These are phyloP conservation scores for Darwinula stevensoni DNA, from an alignment of 2,888 invertebrate species.

Conservation along the genomic window DNA sequence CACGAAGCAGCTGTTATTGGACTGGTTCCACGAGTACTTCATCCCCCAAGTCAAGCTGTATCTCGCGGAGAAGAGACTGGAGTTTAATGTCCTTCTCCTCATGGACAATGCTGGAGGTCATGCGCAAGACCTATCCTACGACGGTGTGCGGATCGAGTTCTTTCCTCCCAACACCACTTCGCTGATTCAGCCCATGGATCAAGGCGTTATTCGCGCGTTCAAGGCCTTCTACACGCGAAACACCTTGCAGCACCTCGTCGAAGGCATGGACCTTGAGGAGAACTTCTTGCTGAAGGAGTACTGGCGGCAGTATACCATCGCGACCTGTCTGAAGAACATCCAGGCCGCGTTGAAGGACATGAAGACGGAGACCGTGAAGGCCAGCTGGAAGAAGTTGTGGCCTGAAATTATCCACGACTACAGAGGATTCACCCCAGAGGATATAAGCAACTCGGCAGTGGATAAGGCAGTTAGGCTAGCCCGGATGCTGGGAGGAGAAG, in stretches of 20 bases:
- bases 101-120: slow-evolving; percentile 9
- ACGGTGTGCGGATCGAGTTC: slow-evolving; percentile 9
- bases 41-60: slow-evolving; percentile 7
- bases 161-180: slow-evolving; percentile 9
- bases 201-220: slow-evolving; percentile 9
- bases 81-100: slow-evolving; percentile 8
- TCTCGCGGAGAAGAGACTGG: slow-evolving; percentile 4
- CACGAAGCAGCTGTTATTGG: slow-evolving; percentile 7
- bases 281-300: slow-evolving; percentile 8
- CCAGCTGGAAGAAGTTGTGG: slow-evolving; percentile 7
- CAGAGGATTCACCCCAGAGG: slow-evolving; percentile 5
- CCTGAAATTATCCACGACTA: slow-evolving; percentile 7
- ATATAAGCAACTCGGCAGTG: too few relatives aligned
- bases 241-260: slow-evolving; percentile 7
- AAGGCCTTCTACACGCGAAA: slow-evolving; percentile 8
- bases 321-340: slow-evolving; percentile 6
- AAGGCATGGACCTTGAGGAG: slow-evolving; percentile 6
- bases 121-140: slow-evolving; percentile 8
- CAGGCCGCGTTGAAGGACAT: slow-evolving; percentile 6
- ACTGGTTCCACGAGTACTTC: slow-evolving; percentile 9
- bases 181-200: slow-evolving; percentile 10
- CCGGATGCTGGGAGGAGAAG: slow-evolving; percentile 6
- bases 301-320: slow-evolving; percentile 7
- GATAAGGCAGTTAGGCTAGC: slow-evolving; percentile 4
- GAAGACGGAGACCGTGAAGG: slow-evolving; percentile 6